Evolutionary conservation across 2,888 invertebrate species (phyloP).

Genomic region (Pharmacophagus antenor): DNA sequence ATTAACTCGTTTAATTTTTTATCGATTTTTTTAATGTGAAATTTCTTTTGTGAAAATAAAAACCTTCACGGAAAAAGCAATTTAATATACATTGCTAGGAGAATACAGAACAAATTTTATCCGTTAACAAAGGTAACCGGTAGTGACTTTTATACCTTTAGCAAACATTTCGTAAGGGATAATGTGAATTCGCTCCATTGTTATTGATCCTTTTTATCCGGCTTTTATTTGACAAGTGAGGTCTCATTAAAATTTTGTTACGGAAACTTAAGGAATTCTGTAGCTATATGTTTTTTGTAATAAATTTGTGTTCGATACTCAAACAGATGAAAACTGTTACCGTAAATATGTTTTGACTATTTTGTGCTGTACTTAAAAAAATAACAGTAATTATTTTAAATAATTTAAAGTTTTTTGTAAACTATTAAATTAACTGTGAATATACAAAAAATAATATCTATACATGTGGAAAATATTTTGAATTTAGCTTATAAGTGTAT

Average conservation of each 20-base stretch:
- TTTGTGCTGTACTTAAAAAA: too few relatives aligned
- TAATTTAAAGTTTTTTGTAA: too few relatives aligned
- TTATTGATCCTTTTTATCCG: constrained; percentile 22
- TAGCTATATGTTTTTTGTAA: constrained; percentile 4
- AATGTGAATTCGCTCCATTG: constrained; percentile 17
- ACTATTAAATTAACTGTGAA: too few relatives aligned
- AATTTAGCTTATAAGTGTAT: too few relatives aligned
- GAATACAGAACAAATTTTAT: neutral
- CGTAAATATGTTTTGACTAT: too few relatives aligned
- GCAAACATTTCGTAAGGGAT: constrained; percentile 14
- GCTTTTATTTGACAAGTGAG: constrained; percentile 19
- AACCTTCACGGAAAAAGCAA: neutral
- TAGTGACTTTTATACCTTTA: constrained; percentile 12
- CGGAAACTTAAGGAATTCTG: constrained; percentile 3
- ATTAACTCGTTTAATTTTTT: too few relatives aligned
- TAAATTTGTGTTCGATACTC: neutral
- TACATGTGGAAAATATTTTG: too few relatives aligned
- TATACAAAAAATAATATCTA: too few relatives aligned
- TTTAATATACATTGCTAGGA: neutral
- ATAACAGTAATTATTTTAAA: too few relatives aligned
- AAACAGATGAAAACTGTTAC: neutral
- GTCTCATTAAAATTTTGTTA: constrained; percentile 19
- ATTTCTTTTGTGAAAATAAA: neutral
- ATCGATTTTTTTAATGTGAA: too few relatives aligned
- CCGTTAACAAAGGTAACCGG: constrained; percentile 1